Conservation (phyloP, 2,113 vertebrate genomes). For the Coryphaenoides rupestris region DNA sequence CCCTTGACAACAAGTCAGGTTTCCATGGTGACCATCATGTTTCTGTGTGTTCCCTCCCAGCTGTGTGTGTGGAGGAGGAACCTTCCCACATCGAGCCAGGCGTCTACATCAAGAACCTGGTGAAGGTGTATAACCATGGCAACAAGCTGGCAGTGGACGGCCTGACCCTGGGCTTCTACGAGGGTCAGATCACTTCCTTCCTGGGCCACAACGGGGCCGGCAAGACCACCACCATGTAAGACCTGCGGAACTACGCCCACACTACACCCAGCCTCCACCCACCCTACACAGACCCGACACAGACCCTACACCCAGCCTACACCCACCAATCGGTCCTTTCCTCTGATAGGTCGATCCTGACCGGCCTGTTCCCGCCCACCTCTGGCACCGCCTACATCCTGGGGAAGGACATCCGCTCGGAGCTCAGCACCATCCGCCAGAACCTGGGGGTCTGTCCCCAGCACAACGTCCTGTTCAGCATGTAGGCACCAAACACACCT, state of each 20-base stretch:
- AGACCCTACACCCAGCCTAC: no score
- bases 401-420: slow-evolving; percentile 90
- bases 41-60: slow-evolving; percentile 53
- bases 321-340: no score
- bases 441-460: slow-evolving; percentile 96
- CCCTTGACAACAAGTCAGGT: no score
- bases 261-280: no score
- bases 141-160: slow-evolving; percentile 94
- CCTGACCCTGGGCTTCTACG: slow-evolving; percentile 90
- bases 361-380: slow-evolving; percentile 94
- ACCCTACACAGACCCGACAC: no score
- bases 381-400: slow-evolving; percentile 95
- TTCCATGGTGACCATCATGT: not conserved
- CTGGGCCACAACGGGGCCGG: slow-evolving; percentile 97
- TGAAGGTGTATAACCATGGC: slow-evolving; percentile 93
- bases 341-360: slow-evolving; percentile 90
- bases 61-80: slow-evolving; percentile 90
- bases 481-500: slow-evolving; percentile 71
- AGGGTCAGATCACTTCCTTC: slow-evolving; percentile 97
- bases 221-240: slow-evolving; percentile 99
- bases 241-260: not conserved
- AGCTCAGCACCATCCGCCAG: slow-evolving; percentile 88
- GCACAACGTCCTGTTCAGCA: slow-evolving; percentile 96
- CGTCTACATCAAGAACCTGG: slow-evolving; percentile 93
- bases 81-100: slow-evolving; percentile 87